Evolutionary conservation across 2,888 invertebrate genomes (phyloP), one percentile per base, ranked within the genome.

Genomic region (Cylloceria caligata): DNA sequence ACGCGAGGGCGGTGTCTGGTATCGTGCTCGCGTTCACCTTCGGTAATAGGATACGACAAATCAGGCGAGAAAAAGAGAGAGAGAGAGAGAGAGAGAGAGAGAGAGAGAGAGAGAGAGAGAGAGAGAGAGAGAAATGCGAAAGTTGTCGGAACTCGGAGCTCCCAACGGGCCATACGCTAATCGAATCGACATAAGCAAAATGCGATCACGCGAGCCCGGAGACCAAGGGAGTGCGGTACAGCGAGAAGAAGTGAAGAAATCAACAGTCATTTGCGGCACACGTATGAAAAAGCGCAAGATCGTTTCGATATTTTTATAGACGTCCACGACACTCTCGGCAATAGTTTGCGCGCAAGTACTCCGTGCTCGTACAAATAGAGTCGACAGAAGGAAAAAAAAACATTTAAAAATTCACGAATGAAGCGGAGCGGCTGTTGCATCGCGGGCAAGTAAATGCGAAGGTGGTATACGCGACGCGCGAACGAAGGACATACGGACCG

Each of bases 1-100:
- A 85, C 67, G 73, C 79, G 71, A 52, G 60, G 49, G 42, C 57
- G 80, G 83, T 84, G 80, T 85, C 73, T 80, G 75, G 81, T 83
- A 84, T 85, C 83, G 82, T 36, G 69, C 42, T 55, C 27, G 72
- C 74, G 80, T 71, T 75, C 82, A 39, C 77, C 75, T 83, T 79
- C 67, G 74, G 84, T 85, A 85, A 85, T 84, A 83, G 84, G 84
- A 83, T 80, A 76, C 80, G 80, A 81, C 72, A 72, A 78, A 79
- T 73, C 78, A 81, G 73, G 76, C 68, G 83, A 80, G 57, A 80
- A 79, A 60, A 34, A 55, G 65, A 64, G 62, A 47, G 47, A 69
- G 49, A 52, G 42, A 24, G 67, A 81, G 57, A 71, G 65, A 76
- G 76, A 60, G 42, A 55, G 65, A 64, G 62, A 47, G 47, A 69